Base-by-base conservation (phyloP, 2,113 vertebrate species). In the Hippoglossus stenolepis region DNA sequence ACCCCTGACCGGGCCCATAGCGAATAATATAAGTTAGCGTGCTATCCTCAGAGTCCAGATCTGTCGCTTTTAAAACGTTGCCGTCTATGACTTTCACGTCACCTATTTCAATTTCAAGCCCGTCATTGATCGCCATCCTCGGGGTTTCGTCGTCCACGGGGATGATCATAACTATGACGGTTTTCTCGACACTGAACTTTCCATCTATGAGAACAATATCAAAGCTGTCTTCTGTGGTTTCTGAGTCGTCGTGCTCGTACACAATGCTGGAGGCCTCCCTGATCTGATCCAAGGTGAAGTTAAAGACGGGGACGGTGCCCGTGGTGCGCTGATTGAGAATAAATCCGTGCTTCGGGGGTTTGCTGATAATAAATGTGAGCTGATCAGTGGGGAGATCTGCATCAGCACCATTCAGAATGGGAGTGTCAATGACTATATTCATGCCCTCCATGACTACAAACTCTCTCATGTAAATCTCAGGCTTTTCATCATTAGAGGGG, bases 371-470 rank as follows among this genome's bases (percentile, higher is more conserved):
- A 74, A 99, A 99, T 0, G 71, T 94, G 65, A 99, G 89, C 15
- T 93, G 91, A 87, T 97, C 95, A 1, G 88, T 62, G 23, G 98
- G 97, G 24, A 98, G 5, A 68, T 99, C 98, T 0, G 89, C 94
- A 90, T 99, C 98, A 0, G 93, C 96, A 0, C 95, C 98, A 0
- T 95, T 97, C 80, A 99, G 93, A 80, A 99, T 96, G 26, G 97
- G 97, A 0, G 95, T 97, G 85, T 98, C 96, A 0, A 99, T 94
- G 60, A 97, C 96, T 63, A 99, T 92, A 77, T 96, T 99, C 97
- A 97, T 98, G 75, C 98, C 98, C 83, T 99, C 98, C 97, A 97
- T 97, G 76, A 99, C 97, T 47, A 99, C 94, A 93, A 99, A 99
- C 86, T 99, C 97, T 45, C 97, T 91, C 93, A 96, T 85, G 76